Base-by-base conservation (phyloP, 2,888 invertebrate genomes). In the Exephanes ischioxanthus region DNA sequence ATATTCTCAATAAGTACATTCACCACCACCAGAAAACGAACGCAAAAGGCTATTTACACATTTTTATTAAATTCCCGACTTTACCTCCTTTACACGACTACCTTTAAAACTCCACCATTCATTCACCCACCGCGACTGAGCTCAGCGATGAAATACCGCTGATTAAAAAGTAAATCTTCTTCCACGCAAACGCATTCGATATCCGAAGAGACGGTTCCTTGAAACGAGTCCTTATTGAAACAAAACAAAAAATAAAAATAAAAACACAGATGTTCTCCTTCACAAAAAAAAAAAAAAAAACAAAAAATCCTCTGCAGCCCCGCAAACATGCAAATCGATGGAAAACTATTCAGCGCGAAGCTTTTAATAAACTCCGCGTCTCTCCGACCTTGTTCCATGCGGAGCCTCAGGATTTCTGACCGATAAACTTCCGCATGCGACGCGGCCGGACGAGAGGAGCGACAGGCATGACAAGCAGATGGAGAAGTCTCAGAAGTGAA, bases 401-500 rank as follows among this genome's bases (percentile, higher is more conserved):
- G 26, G 26, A 9, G 2, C 16, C 71, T 45, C 16, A 37, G 71
- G 51, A 53, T 80, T 66, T 80, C 72, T 66, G 26, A 80, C 53
- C 33, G 22, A 66, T 26, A 41, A 80, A 53, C 63, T 67, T 72
- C 26, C 68, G 58, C 76, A 19, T 6, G 33, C 5, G 37, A 6
- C 37, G 37, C 1, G 33, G 11, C 19, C 51, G 63, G 33, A 26
- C 63, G 75, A 37, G 33, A 67, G n/a, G 5, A 37, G 37, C 37
- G 66, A 66, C 66, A 66, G 70, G 58, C 48, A 48, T 45, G 55
- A 55, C 37, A 67, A 77, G 76, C 76, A 53, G 76, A 77, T 67
- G 67, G 61, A 51, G 72, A 48, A 66, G 80, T 76, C 77, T 78
- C 85, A 66, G 80, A 87, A 82, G 81, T 72, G 84, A 86, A 33